These are phyloP conservation scores for Connochaetes taurinus DNA, from an alignment of 2,113 vertebrate species.

Conservation along the genomic window DNA sequence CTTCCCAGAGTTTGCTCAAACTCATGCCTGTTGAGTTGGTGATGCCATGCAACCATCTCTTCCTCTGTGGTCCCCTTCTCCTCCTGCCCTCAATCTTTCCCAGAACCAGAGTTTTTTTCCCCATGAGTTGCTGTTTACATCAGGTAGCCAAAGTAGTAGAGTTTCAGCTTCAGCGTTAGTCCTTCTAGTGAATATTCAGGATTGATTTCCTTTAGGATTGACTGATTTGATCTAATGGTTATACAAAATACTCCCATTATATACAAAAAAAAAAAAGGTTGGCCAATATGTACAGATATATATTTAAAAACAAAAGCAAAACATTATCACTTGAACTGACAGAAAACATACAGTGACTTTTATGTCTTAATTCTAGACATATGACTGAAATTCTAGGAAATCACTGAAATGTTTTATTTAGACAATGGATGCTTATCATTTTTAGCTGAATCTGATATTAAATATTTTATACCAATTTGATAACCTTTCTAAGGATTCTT, in stretches of 20 bases:
- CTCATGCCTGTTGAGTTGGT: neutral
- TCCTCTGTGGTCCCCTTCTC: neutral
- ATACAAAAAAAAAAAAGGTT: neutral
- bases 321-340: neutral
- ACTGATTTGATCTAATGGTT: neutral
- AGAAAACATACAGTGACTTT: neutral
- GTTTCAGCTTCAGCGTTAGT: neutral
- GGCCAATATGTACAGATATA: neutral
- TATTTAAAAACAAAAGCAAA: neutral
- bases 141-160: neutral
- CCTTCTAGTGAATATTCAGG: neutral
- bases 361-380: constrained; percentile 30
- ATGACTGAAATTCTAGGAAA: constrained; percentile 27
- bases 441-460: neutral
- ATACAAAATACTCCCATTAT: neutral
- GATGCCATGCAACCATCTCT: neutral
- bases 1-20: neutral
- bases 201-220: neutral
- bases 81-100: neutral
- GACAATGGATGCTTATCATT: neutral
- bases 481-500: neutral
- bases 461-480: neutral
- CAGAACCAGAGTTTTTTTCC: neutral
- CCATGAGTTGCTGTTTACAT: neutral
- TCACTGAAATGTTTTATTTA: constrained; percentile 26